These are phyloP conservation scores for Alcis repandata DNA, from an alignment of 2,888 invertebrate species.

Conservation along the genomic window DNA sequence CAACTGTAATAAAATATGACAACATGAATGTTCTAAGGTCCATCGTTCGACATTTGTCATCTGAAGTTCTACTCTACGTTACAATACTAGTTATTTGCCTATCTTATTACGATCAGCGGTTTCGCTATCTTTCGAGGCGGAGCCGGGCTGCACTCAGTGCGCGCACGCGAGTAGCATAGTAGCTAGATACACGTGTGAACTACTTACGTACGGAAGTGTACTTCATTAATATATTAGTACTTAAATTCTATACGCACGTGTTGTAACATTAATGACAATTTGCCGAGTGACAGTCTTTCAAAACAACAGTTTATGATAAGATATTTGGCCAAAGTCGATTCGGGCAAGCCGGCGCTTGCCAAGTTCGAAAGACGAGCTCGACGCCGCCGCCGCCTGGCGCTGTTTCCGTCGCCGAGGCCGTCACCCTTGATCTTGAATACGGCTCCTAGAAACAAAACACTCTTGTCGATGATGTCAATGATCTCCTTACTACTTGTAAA, in stretches of 20 bases:
- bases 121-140: too few species aligned
- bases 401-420: not conserved
- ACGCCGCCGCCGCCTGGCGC: constrained; percentile 5
- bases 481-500: not conserved
- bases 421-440: constrained; percentile 14
- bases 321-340: not conserved
- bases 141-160: too few species aligned
- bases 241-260: not conserved
- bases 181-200: too few species aligned
- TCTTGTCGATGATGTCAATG: constrained; percentile 11
- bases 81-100: too few species aligned
- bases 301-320: constrained; percentile 2
- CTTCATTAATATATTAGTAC: not conserved
- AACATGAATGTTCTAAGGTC: too few species aligned
- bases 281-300: not conserved
- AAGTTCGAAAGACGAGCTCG: constrained; percentile 6
- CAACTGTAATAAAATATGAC: too few species aligned
- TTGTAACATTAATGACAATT: not conserved
- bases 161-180: too few species aligned
- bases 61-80: too few species aligned
- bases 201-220: not conserved
- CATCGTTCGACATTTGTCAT: too few species aligned
- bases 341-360: constrained; percentile 9
- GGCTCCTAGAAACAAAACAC: constrained; percentile 5
- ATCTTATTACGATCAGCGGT: too few species aligned